phyloP scores from a whole-genome alignment of 2,113 vertebrate genomes.

The Donacobius atricapilla region DNA sequence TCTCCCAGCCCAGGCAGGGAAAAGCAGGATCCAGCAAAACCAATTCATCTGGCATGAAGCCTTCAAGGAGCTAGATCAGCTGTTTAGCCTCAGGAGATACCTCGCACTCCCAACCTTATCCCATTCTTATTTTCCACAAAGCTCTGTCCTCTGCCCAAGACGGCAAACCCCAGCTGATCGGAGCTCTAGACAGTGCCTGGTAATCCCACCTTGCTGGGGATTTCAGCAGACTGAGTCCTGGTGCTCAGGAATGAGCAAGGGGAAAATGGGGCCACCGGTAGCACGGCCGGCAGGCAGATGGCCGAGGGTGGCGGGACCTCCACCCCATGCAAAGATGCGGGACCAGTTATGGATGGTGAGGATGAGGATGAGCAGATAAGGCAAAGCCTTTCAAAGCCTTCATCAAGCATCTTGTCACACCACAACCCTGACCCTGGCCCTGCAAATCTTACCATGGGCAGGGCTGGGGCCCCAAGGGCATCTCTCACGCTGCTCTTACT shows the following conservation, averaged over 20 bases:
- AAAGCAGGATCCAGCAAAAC: neutral
- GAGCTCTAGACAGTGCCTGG: neutral
- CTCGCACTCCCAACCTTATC: neutral
- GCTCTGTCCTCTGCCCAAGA: neutral
- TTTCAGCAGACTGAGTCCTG: neutral
- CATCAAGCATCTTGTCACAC: neutral
- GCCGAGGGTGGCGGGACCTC: rapidly evolving
- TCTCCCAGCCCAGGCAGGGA: neutral
- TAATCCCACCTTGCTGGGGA: neutral
- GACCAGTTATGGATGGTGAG: rapidly evolving
- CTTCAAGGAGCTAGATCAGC: neutral
- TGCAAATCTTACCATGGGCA: neutral
- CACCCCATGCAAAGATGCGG: rapidly evolving
- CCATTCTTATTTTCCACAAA: neutral
- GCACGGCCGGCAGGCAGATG: neutral
- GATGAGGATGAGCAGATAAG: neutral
- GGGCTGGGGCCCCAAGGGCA: neutral
- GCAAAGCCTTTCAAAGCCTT: neutral
- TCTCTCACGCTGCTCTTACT: rapidly evolving
- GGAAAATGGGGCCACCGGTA: neutral
- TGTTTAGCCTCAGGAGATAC: neutral
- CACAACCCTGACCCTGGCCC: neutral
- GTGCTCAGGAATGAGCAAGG: neutral
- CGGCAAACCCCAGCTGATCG: neutral
- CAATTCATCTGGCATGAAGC: neutral